Conservation (phyloP, 2,797 vertebrate genomes). For the Forpus xanthops region DNA sequence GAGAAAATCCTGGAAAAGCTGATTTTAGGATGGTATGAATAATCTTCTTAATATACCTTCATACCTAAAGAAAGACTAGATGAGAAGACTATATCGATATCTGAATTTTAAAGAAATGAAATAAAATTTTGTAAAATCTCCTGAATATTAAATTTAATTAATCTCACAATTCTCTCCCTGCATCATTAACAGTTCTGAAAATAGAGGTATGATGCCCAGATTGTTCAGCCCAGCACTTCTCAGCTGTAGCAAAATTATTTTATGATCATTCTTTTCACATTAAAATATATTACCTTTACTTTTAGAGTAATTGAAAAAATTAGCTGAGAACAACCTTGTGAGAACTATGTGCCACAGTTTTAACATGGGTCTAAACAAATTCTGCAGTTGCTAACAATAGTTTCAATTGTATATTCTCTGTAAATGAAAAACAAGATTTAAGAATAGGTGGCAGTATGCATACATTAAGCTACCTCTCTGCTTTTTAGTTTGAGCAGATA, state of each 20-base stretch:
- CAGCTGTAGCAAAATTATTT: neutral
- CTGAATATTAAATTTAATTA: neutral
- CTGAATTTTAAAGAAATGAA: neutral
- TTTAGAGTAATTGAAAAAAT: neutral
- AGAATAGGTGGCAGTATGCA: neutral
- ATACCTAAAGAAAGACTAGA: neutral
- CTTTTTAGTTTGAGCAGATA: neutral
- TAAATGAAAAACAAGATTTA: neutral
- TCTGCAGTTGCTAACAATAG: neutral
- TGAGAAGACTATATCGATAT: rapidly evolving
- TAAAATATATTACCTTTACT: neutral
- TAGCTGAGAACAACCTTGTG: neutral
- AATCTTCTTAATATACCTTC: neutral
- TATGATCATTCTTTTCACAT: neutral
- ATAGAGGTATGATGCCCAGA: rapidly evolving
- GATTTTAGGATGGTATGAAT: neutral
- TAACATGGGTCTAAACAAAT: neutral
- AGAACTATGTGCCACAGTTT: neutral
- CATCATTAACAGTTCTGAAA: neutral
- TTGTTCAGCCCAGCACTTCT: neutral
- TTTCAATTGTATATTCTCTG: neutral
- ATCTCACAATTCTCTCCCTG: rapidly evolving
- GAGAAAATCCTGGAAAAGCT: neutral
- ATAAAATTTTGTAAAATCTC: neutral
- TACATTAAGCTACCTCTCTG: neutral